phyloP scores from a whole-genome alignment of 1,140 invertebrate genomes.

The Cotesia glomerata region DNA sequence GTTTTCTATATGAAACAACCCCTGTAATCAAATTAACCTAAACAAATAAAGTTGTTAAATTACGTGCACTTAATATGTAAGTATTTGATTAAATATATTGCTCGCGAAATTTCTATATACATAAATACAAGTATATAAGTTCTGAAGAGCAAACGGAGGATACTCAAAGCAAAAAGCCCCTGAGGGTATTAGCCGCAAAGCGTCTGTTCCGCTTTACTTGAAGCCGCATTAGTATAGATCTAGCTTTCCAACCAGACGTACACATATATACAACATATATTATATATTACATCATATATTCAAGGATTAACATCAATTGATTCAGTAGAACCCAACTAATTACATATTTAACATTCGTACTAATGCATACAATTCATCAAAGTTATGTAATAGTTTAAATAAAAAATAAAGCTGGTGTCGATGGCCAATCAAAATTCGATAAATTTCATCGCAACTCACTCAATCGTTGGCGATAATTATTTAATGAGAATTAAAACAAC shows the following conservation, averaged over 20 bases:
- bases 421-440: background rate
- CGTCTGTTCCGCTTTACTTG: background rate
- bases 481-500: constrained; percentile 16
- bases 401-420: background rate
- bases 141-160: background rate
- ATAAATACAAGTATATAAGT: background rate
- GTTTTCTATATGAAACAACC: too few relatives aligned
- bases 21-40: too few relatives aligned
- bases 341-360: too few relatives aligned
- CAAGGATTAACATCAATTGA: too few relatives aligned
- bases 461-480: constrained; percentile 15
- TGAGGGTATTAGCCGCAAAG: background rate
- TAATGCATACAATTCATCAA: too few relatives aligned
- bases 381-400: background rate
- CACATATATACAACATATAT: background rate
- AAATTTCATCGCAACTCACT: background rate
- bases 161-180: background rate
- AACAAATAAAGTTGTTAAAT: too few relatives aligned
- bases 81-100: background rate
- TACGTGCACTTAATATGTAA: too few relatives aligned
- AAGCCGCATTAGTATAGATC: constrained; percentile 4
- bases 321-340: too few relatives aligned
- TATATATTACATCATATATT: too few relatives aligned
- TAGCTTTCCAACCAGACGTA: background rate
- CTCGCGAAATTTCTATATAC: background rate